Evolutionary conservation across 2,113 vertebrate species (phyloP).

Genomic region (Chloropsis cyanopogon): DNA sequence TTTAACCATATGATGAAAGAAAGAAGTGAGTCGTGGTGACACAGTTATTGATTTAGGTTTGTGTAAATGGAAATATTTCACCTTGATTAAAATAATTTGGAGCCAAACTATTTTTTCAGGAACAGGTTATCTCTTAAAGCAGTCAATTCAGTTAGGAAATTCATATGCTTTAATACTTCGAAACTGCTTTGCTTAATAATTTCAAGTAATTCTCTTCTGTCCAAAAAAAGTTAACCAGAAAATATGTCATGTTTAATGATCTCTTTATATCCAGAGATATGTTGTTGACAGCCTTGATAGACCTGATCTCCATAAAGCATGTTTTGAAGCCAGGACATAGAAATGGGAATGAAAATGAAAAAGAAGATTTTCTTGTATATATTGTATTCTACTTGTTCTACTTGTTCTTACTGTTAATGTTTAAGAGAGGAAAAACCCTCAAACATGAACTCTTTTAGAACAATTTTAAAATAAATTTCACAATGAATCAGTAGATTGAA

Average conservation of each 20-base stretch:
- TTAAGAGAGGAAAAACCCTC: neutral
- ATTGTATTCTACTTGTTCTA: neutral
- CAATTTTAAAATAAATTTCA: neutral
- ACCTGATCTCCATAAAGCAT: neutral
- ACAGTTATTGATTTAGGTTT: neutral
- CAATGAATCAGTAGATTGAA: neutral
- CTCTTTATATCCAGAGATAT: neutral
- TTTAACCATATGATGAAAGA: neutral
- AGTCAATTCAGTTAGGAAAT: neutral
- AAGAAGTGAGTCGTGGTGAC: neutral
- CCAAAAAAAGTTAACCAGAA: neutral
- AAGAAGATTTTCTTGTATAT: neutral
- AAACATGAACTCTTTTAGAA: neutral
- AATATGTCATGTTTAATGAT: neutral
- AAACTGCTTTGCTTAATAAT: neutral
- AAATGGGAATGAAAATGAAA: neutral
- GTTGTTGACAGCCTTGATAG: neutral
- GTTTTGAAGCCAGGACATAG: neutral
- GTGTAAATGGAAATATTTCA: neutral
- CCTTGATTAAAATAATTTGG: neutral
- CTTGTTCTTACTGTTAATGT: neutral
- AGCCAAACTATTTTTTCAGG: neutral
- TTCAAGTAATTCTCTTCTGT: neutral
- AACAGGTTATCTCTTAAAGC: neutral
- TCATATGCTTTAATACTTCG: neutral